Base-by-base conservation (phyloP, 92 coral and sea anemone species). In the Heteractis magnifica region DNA sequence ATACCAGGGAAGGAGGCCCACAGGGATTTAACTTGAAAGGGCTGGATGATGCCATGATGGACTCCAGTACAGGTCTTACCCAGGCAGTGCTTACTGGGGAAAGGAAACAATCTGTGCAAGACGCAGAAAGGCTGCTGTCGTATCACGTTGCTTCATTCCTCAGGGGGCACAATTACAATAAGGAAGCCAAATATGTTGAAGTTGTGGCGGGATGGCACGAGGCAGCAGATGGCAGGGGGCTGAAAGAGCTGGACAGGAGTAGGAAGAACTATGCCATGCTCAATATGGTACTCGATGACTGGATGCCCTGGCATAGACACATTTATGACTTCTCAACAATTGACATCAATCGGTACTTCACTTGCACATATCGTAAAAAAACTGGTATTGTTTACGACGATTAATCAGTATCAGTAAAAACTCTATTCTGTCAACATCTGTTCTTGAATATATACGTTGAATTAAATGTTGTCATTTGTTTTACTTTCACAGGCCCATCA, bases 101-200 rank as follows among this genome's bases (percentile, higher is more conserved):
- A 65, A 12, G 92, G 23, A 91, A 91, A 56, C 94, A 88, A 58
- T 88, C 88, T 0, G 94, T 91, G 1, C 89, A 81, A 11, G 91
- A 91, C 81, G 94, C 94, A 0, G 91, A 91, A 50, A 52, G 91
- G 58, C 86, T 91, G 94, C 49, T 91, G 5, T 91, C 92, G 34
- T 26, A 26, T 26, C 34, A 26, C 1, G 34, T 26, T 26, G 34
- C 34, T 26, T 26, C 34, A 26, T 26, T 26, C 34, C 34, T 26
- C 34, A 26, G 53, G 11, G 56, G 71, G 19, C 51, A 85, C 1
- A 79, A 79, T n/a, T 85, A 79, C 16, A n/a, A 12, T 4, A 49
- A 56, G 48, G 88, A 79, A 79, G 85, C 77, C 10, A 21, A 49
- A 18, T 79, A 79, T 68, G 78, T 85, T 50, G 74, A 65, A 10